Evolutionary conservation across 2,797 vertebrate genomes (phyloP), one percentile per base, ranked within the genome.

Genomic region (Pantherophis vulpinus): DNA sequence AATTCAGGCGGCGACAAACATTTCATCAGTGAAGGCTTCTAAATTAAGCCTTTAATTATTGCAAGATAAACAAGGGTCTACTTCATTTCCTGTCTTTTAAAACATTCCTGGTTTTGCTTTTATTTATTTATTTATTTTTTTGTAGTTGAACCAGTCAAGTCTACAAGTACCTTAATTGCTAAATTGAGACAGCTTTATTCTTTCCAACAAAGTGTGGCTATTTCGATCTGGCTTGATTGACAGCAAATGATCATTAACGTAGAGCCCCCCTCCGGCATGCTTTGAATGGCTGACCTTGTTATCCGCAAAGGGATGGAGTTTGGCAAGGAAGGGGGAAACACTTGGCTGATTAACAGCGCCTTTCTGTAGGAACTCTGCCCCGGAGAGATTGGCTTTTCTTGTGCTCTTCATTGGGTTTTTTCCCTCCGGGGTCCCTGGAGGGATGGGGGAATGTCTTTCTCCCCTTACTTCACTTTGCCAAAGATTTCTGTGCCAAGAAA

Each of bases 11-110:
- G 70, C 32, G 55, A 16, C 32, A 32, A 91, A 95, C 91, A 59
- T 96, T 95, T 95, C 93, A 93, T 93, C 66, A 88, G 90, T 79
- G 20, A 61, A 94, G 56, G 93, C 47, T 54, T 66, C 63, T 51
- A 86, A 89, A 27, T 87, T 58, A 91, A 90, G n/a, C 5, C 91
- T 93, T 92, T 51, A 61, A 88, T 60, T 70, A 94, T n/a, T 13
- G 20, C 92, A 89, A 27, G 58, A 51, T 88, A 9, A 0, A 6
- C 20, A 56, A n/a, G 90, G 90, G 60, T 0, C 0, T 29, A 13
- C 60, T 51, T 87, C 29, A 12, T 90, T 90, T 20, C 8, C 61
- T 94, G 58, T 51, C 51, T 93, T 96, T 88, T 0, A 29, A 63
- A 87, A 94, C 10, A 18, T 14, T 9, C 47, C 29, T 74, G 70